These are phyloP conservation scores for Sitta carolinensis DNA, from an alignment of 2,797 vertebrate genomes.

Conservation along the genomic window DNA sequence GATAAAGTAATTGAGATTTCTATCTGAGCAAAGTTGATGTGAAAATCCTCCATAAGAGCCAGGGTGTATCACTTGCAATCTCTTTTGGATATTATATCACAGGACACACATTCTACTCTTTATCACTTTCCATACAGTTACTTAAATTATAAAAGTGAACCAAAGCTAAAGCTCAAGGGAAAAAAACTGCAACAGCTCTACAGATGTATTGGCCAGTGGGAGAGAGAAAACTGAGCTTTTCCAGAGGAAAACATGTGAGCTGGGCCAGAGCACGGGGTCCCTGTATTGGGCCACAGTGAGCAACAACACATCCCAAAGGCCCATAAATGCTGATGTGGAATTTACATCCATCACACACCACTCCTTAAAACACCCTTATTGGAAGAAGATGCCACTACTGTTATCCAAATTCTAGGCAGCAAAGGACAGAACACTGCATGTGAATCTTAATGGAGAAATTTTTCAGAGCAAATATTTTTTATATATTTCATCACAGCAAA, in stretches of 20 bases:
- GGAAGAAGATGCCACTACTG: not conserved
- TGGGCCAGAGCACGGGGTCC: fast-evolving
- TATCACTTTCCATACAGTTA: not conserved
- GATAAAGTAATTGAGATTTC: not conserved
- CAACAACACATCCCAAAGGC: not conserved
- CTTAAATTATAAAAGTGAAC: not conserved
- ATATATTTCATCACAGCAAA: not conserved
- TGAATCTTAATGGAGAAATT: not conserved
- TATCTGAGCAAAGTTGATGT: not conserved
- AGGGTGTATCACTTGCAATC: not conserved
- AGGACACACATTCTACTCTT: not conserved
- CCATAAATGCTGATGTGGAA: not conserved
- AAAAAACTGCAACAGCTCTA: not conserved
- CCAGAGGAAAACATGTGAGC: not conserved
- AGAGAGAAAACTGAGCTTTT: not conserved
- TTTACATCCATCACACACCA: not conserved
- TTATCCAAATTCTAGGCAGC: not conserved
- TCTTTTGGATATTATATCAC: not conserved
- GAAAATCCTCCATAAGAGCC: not conserved
- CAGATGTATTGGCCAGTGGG: not conserved
- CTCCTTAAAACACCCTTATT: not conserved
- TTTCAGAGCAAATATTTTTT: not conserved
- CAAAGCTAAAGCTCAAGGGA: not conserved
- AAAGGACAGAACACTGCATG: not conserved
- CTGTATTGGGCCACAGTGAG: fast-evolving